These are phyloP conservation scores for Cepaea nemoralis DNA, from an alignment of 1,140 invertebrate species.

Conservation along the genomic window DNA sequence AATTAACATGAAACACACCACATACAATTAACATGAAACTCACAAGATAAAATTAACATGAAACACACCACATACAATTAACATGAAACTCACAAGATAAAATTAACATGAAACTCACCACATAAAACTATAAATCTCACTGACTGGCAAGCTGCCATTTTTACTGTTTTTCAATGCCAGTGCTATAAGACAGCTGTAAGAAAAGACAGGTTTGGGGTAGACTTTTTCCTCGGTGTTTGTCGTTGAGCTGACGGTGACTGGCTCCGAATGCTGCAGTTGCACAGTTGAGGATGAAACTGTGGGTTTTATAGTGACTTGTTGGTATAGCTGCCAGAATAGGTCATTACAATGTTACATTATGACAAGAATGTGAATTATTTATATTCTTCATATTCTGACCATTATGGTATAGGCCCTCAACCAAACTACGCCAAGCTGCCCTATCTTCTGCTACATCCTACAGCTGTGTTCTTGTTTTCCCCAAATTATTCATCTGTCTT, in stretches of 20 bases:
- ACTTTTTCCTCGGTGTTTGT: constrained; percentile 75
- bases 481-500: too few relatives aligned
- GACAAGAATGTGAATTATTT: too few relatives aligned
- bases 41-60: too few relatives aligned
- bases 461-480: too few relatives aligned
- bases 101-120: constrained; percentile 78
- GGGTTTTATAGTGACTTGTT: not conserved
- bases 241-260: constrained; percentile 39
- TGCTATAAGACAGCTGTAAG: constrained; percentile 96
- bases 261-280: constrained; percentile 43
- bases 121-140: constrained; percentile 99
- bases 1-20: too few relatives aligned
- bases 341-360: too few relatives aligned
- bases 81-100: not conserved
- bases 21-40: too few relatives aligned
- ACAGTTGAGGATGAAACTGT: not conserved
- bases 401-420: too few relatives aligned
- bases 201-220: constrained; percentile 96
- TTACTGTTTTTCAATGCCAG: constrained; percentile 96
- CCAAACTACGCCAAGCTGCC: too few relatives aligned
- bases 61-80: constrained; percentile 95
- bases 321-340: too few relatives aligned
- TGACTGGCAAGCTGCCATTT: constrained; percentile 93
- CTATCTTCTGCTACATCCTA: too few relatives aligned
- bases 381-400: too few relatives aligned